phyloP scores from a whole-genome alignment of 2,797 vertebrate genomes.

The Urosaurus nigricauda region DNA sequence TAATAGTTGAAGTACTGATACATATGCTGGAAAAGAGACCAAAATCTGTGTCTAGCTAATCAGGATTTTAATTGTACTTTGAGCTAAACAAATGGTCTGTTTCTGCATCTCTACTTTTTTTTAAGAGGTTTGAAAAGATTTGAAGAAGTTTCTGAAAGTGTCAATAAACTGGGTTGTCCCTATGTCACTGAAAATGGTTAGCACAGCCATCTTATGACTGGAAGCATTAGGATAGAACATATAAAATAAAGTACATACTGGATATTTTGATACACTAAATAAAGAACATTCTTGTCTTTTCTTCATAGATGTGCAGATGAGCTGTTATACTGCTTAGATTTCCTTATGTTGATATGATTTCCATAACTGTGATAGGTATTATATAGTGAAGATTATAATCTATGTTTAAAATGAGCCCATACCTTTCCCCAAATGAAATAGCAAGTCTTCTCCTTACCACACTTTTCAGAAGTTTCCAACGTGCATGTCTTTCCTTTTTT shows the following conservation, averaged over 20 bases:
- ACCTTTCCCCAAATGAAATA: background rate
- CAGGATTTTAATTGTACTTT: background rate
- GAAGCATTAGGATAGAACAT: background rate
- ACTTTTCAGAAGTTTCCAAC: slow-evolving; percentile 1
- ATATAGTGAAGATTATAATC: background rate
- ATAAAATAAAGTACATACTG: background rate
- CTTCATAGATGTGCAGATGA: background rate
- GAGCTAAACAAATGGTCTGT: too few relatives aligned
- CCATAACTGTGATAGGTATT: background rate
- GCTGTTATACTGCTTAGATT: background rate
- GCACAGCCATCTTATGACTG: background rate
- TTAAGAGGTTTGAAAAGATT: background rate
- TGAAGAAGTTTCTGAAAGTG: background rate
- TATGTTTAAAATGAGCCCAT: background rate
- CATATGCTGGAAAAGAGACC: background rate
- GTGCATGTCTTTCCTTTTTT: background rate
- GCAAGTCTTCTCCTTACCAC: background rate
- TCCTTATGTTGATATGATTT: slow-evolving; percentile 1
- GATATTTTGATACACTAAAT: background rate
- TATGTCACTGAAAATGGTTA: background rate
- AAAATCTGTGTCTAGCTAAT: background rate
- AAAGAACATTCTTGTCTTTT: background rate
- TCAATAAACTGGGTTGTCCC: background rate
- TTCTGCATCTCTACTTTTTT: background rate
- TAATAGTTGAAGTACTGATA: background rate